Conservation (phyloP, 2,797 vertebrate genomes). For the Craterocephalus amniculus region DNA sequence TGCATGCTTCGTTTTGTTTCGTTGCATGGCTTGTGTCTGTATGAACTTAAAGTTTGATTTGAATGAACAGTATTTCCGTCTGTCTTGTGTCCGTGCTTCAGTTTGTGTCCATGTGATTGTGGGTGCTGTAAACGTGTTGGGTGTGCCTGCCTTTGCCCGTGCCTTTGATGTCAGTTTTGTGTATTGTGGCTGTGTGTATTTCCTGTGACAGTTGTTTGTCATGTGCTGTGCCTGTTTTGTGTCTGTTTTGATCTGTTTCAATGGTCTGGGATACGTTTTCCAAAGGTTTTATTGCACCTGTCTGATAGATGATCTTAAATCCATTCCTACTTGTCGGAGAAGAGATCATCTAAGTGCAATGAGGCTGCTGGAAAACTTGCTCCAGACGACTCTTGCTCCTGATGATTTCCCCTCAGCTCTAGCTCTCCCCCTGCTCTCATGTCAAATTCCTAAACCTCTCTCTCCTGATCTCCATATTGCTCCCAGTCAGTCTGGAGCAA, state of each 20-base stretch:
- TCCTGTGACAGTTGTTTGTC: constrained; percentile 52
- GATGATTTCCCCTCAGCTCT: constrained; percentile 73
- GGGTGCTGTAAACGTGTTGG: constrained; percentile 35
- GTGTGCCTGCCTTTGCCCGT: constrained; percentile 35
- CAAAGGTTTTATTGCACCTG: constrained; percentile 70
- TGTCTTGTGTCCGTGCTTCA: constrained; percentile 38
- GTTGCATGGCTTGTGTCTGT: constrained; percentile 61
- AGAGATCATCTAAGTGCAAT: constrained; percentile 79
- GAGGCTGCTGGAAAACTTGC: constrained; percentile 69
- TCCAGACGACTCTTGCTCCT: constrained; percentile 62
- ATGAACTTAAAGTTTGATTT: constrained; percentile 26
- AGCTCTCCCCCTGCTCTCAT: constrained; percentile 53
- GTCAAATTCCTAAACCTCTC: constrained; percentile 56
- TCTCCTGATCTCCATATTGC: constrained; percentile 74
- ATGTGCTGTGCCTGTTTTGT: constrained; percentile 67
- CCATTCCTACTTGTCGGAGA: constrained; percentile 50
- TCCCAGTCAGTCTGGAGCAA: constrained; percentile 64
- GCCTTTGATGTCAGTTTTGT: constrained; percentile 58
- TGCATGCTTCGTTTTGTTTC: constrained; percentile 60
- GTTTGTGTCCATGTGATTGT: constrained; percentile 45
- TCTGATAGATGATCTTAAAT: constrained; percentile 73
- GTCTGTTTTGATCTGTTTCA: constrained; percentile 69
- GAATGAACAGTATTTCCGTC: constrained; percentile 15
- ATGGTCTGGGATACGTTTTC: constrained; percentile 70
- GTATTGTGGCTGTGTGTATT: constrained; percentile 60